A percentile compares a stretch with the other conserved stretches of the same genome.
These are phyloP conservation scores for Chrysochloris asiatica DNA, from an alignment of 2,113 vertebrate genomes.

Conservation along the genomic window DNA sequence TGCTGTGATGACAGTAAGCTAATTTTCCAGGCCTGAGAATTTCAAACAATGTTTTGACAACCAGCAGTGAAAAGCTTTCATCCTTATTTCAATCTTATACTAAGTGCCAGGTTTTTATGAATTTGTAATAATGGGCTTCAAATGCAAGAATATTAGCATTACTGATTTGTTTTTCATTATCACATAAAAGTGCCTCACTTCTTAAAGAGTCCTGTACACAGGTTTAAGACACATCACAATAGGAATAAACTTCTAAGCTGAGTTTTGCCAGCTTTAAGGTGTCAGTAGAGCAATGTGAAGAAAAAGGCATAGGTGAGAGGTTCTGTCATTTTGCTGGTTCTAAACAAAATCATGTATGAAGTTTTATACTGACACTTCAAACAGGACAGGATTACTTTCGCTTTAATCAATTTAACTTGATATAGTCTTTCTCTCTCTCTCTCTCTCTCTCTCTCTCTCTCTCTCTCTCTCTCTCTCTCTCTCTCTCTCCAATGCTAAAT, in stretches of 20 bases:
- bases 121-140: constrained; percentile 71
- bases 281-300: background rate
- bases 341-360: constrained; percentile 24
- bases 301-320: background rate
- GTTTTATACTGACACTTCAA: background rate
- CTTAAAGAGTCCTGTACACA: constrained; percentile 35
- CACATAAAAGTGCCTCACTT: constrained; percentile 43
- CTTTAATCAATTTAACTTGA: background rate
- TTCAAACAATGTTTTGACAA: constrained; percentile 86
- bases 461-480: no score
- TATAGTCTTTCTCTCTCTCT: constrained; percentile 4
- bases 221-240: constrained; percentile 58
- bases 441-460: no score
- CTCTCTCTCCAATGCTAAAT: constrained; percentile 12
- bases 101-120: constrained; percentile 72
- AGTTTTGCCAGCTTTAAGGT: background rate
- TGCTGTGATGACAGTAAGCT: constrained; percentile 83
- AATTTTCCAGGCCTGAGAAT: constrained; percentile 80
- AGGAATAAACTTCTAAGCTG: constrained; percentile 40
- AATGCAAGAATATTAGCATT: constrained; percentile 73
- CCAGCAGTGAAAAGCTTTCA: constrained; percentile 82
- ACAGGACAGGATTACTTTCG: background rate
- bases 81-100: constrained; percentile 71
- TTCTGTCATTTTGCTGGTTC: background rate
- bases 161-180: constrained; percentile 76